Evolutionary conservation across 1,140 invertebrate species (phyloP), one percentile per base, ranked within the genome.

Genomic region (Pygmarrhopalites habei): DNA sequence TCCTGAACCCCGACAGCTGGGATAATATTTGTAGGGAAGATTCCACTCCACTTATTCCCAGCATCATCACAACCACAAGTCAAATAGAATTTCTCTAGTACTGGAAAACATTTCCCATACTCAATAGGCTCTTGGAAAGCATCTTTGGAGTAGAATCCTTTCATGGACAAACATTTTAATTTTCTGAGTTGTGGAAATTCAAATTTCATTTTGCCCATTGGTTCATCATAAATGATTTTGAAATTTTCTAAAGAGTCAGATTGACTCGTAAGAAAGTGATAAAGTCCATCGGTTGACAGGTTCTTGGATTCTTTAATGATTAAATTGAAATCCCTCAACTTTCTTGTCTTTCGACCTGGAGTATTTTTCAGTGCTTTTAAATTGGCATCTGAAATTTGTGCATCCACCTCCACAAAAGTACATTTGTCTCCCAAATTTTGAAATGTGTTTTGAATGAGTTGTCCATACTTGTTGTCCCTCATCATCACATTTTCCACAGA

Each of bases 141-240:
- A 32, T 55, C 51, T 28, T 12, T 32, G 7, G 26, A 4, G 23
- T 55, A 28, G 29, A 55, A 55, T 28, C 51, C 51, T 55, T 55
- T 55, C 7, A 55, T 21, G 5, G 51, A 28, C 29, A 55, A 32
- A 29, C 26, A 28, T 14, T 55, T 55, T 3, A 55, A 21, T 28
- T 28, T 10, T 7, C 17, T 4, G 23, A 55, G 29, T 7, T 12
- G 4, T 55, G 51, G 51, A 55, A 55, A 55, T 19, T 55, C 51
- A 32, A 55, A 55, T 28, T 32, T 28, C 51, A 55, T 55, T 15
- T 15, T 32, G 26, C 51, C 51, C 14, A 10, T 10, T 12, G 51
- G 51, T 21, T 55, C 51, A 28, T 55, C 51, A 21, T 55, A 55
- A 17, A 55, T 55, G 12, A 55, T 32, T 32, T 55, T 55, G 23